Evolutionary conservation across 2,888 invertebrate species (phyloP), one percentile per base, ranked within the genome.

Genomic region (Xestia ashworthii): DNA sequence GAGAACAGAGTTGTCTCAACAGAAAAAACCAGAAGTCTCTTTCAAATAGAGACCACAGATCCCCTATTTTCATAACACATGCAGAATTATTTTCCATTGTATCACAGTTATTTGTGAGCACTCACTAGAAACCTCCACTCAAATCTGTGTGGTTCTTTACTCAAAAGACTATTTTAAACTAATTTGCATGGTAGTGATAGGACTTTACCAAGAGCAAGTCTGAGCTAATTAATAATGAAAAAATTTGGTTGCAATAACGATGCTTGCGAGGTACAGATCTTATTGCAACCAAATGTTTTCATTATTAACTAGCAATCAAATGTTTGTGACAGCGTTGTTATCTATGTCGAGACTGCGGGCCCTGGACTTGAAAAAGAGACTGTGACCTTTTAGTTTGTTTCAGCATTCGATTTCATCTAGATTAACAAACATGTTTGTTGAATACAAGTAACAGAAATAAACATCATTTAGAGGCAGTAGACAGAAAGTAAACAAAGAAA

Each of bases 401-500:
- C 1, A 55, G n/a, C 12, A n/a, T n/a, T n/a, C n/a, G n/a, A n/a
- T 55, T 55, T 12, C n/a, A 55, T 55, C n/a, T 55, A 55, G 55
- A 55, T 55, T 55, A 11, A 22, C 9, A 53, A 53, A 22, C 53
- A 25, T 58, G 25, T 60, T 60, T 60, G 8, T 1, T 32, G 3
- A 32, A 32, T 32, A 6, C 32, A 32, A 60, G 6, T 60, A 14
- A 25, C 60, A 32, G 60, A 60, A 25, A 32, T 32, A 60, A 60
- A 16, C 16, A 32, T 60, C 3, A 60, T 60, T 16, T 60, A 60
- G 8, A 60, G 32, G 6, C n/a, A n/a, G 19, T 68, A n/a, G n/a
- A 69, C n/a, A 38, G 19, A n/a, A 38, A n/a, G 38, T 68, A 38
- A n/a, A 72, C n/a, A 38, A 69, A 25, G 12, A 69, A 72, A 48